These are phyloP conservation scores for Leptosomus discolor DNA, from an alignment of 2,113 vertebrate species.

Conservation along the genomic window DNA sequence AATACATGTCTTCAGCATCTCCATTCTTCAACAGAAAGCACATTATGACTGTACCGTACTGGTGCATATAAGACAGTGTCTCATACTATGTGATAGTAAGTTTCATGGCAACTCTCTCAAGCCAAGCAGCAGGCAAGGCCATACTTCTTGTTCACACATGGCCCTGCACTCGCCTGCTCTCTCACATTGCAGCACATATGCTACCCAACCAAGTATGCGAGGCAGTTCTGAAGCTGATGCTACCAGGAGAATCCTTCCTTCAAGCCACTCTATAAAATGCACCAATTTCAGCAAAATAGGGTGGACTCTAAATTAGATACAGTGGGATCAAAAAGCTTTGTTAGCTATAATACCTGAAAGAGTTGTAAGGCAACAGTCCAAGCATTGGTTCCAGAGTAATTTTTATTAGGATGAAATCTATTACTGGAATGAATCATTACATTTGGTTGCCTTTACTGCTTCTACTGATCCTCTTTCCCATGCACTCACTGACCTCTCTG, in stretches of 20 bases:
- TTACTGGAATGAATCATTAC: not conserved
- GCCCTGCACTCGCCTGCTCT: not conserved
- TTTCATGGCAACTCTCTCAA: not conserved
- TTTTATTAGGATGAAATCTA: not conserved
- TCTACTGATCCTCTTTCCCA: constrained; percentile 63
- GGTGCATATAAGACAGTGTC: not conserved
- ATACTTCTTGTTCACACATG: not conserved
- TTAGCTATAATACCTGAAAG: not conserved
- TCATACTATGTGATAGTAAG: not conserved
- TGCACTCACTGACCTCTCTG: constrained; percentile 61
- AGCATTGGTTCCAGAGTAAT: not conserved
- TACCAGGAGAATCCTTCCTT: not conserved
- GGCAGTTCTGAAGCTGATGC: not conserved
- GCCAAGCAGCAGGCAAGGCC: not conserved
- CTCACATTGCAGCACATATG: not conserved
- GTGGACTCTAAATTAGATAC: not conserved
- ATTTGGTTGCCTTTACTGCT: constrained; percentile 28
- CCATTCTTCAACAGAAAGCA: not conserved
- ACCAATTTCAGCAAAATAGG: not conserved
- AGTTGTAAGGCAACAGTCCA: not conserved
- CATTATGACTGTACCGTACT: not conserved
- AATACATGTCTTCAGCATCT: not conserved
- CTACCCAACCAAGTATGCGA: not conserved
- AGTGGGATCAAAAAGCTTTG: not conserved
- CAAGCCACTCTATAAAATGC: not conserved